Percentiles rank a stretch among this genome's conserved stretches.
Evolutionary conservation across 2,888 invertebrate genomes (phyloP).

Genomic region (Sesia bembeciformis): DNA sequence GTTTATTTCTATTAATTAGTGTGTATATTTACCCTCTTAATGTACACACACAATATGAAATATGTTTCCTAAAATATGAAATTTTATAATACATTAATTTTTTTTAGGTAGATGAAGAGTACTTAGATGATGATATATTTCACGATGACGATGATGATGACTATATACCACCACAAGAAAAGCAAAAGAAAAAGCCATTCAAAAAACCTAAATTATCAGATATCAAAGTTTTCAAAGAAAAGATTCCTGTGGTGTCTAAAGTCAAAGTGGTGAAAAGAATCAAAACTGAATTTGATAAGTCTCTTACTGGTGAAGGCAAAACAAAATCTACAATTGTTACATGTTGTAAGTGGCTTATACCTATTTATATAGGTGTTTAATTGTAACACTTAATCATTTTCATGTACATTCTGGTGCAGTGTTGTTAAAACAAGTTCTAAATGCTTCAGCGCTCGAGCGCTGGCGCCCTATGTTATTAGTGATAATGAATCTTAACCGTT

Average conservation of each 20-base stretch:
- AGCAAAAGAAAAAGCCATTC: constrained; percentile 34
- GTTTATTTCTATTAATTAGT: too few species aligned
- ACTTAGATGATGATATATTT: constrained; percentile 48
- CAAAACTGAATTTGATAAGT: constrained; percentile 23
- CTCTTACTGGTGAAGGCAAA: constrained; percentile 20
- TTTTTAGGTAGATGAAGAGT: constrained; percentile 37
- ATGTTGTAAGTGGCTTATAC: constrained; percentile 43
- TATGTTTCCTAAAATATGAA: neutral
- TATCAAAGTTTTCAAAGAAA: constrained; percentile 56
- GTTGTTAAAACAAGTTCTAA: too few species aligned
- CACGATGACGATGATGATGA: constrained; percentile 58
- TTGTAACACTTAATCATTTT: neutral
- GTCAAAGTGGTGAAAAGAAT: constrained; percentile 47
- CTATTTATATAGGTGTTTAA: too few species aligned
- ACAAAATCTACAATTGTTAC: constrained; percentile 55
- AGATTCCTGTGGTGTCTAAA: constrained; percentile 46
- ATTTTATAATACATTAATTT: constrained; percentile 2
- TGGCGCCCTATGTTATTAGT: too few species aligned
- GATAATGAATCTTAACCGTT: too few species aligned
- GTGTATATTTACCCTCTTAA: too few species aligned
- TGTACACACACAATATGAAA: neutral
- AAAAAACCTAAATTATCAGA: constrained; percentile 58
- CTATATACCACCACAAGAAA: constrained; percentile 50
- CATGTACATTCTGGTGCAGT: neutral
- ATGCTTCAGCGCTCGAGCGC: too few species aligned